phyloP scores from a whole-genome alignment of 1,140 invertebrate genomes.

The Portunus trituberculatus region DNA sequence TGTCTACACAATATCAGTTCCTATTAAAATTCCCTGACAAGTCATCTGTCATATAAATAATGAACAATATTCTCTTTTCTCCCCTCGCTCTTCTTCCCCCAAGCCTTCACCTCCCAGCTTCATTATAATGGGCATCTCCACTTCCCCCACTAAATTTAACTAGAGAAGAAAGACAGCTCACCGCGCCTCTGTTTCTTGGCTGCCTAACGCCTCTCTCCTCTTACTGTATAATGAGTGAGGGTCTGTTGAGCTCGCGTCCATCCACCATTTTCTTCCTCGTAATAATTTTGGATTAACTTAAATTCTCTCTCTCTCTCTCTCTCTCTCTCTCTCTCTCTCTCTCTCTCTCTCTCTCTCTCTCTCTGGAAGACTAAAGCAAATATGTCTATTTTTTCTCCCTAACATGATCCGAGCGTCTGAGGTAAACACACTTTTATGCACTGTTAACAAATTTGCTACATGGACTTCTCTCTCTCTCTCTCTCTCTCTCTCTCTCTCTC shows the following conservation, averaged over 20 bases:
- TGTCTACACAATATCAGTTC: background rate
- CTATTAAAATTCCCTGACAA: background rate
- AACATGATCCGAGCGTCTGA: background rate
- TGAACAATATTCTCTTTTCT: background rate
- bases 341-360: background rate
- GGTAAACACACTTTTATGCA: background rate
- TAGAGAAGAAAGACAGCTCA: conserved; percentile 27
- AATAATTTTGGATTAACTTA: background rate
- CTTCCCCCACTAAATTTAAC: conserved; percentile 31
- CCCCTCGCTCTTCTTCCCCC: background rate
- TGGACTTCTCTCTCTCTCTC: background rate
- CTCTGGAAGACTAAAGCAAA: background rate
- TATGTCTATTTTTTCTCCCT: background rate
- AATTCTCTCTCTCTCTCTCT: background rate
- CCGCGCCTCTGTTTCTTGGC: background rate
- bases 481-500: too few species aligned
- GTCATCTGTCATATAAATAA: background rate
- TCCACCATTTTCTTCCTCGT: background rate
- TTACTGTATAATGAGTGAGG: conserved; percentile 37
- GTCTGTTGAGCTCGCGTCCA: background rate
- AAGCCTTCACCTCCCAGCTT: background rate
- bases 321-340: background rate
- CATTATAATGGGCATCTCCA: conserved; percentile 23
- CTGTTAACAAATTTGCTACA: background rate
- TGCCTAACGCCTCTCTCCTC: background rate